These are phyloP conservation scores for Labeo calbasu DNA, from an alignment of 2,797 vertebrate species.

Conservation along the genomic window DNA sequence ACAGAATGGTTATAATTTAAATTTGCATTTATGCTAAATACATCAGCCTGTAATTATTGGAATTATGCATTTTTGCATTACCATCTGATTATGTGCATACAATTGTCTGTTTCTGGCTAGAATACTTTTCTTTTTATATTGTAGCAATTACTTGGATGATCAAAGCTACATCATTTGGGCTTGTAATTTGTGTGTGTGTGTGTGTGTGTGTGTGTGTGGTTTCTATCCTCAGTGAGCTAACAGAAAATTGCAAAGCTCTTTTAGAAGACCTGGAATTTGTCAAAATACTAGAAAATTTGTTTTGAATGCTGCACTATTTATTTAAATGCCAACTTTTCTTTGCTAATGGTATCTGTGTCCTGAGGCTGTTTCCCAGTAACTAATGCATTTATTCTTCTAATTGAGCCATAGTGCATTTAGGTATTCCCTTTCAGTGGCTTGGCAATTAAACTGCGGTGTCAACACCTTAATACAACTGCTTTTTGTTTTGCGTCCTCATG, in stretches of 20 bases:
- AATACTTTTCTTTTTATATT: too few relatives aligned
- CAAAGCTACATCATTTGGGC: not conserved
- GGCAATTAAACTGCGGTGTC: conserved; percentile 49
- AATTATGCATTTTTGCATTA: not conserved
- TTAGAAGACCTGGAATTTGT: conserved; percentile 20
- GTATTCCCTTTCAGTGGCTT: conserved; percentile 19
- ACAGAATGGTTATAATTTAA: not conserved
- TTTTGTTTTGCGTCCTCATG: conserved; percentile 32
- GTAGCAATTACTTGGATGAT: not conserved
- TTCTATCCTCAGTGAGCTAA: not conserved
- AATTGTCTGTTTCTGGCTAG: not conserved
- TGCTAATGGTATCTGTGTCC: conserved; percentile 42
- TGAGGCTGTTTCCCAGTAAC: conserved; percentile 46
- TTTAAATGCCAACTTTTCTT: conserved; percentile 41
- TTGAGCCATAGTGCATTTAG: conserved; percentile 38
- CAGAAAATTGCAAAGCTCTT: not conserved
- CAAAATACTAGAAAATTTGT: conserved; percentile 6
- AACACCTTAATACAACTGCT: conserved; percentile 47
- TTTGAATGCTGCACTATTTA: conserved; percentile 16
- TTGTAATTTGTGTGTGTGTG: not conserved
- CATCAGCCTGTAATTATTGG: not conserved
- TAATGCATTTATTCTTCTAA: conserved; percentile 38
- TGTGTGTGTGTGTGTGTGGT: not conserved
- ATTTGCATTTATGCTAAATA: not conserved
- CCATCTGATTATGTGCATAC: not conserved